Evolutionary conservation across 2,797 vertebrate genomes (phyloP), one percentile per base, ranked within the genome.

Genomic region (Eptatretus atami): DNA sequence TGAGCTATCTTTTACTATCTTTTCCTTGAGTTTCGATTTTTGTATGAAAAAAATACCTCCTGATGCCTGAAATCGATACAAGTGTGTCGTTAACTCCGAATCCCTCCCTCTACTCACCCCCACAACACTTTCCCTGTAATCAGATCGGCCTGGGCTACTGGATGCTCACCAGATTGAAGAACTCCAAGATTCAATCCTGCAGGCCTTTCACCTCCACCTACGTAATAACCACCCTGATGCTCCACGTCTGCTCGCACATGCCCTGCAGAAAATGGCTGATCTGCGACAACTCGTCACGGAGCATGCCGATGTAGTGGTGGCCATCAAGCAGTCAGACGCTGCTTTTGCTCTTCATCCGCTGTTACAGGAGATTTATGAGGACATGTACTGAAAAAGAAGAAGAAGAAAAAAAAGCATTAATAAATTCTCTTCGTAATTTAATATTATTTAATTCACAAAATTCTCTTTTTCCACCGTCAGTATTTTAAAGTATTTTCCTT

Each of bases 211-310:
- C 76, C 82, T 84, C 67, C 92, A 98, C 71, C 77, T 98, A 67
- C 85, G 85, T 69, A 75, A 76, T 68, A 88, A 92, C 78, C 92
- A 96, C 75, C 84, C 85, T 0, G 85, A 94, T 64, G 81, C 81
- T 54, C 76, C 79, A 73, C 88, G 92, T 78, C 86, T 98, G 76
- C 96, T 98, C 75, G 88, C 92, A 70, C 95, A 95, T 75, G 79
- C 95, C 75, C 82, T 98, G 73, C 90, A 98, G 78, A 96, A 98
- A 77, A 95, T 98, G 92, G 92, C 92, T 0, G 92, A 98, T 76
- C 79, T 98, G 67, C 77, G 92, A 69, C 92, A 98, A 75, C 76
- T 98, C 71, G 92, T 96, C 73, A 94, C 92, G 0, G 92, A 98
- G 73, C 84, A 96, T 0, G 86, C 81, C 63, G 85, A 83, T 73